Percentiles rank a stretch among this genome's conserved stretches.
Evolutionary conservation across 2,113 vertebrate species (phyloP).

Genomic region (Dolichallabes microphthalmus): DNA sequence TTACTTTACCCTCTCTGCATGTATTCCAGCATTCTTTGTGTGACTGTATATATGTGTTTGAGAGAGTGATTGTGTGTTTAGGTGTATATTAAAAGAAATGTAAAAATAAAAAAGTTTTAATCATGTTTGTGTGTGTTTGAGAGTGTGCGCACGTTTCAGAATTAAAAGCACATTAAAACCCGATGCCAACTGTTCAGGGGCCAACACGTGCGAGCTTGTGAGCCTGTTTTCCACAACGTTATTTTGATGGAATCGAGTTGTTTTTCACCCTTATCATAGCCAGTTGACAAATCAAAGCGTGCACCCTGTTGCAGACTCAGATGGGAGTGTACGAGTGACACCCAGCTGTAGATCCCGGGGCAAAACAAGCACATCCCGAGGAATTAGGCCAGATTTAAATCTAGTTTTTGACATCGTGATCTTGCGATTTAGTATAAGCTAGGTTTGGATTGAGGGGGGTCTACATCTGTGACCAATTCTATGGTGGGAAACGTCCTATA

Average conservation of each 20-base stretch:
- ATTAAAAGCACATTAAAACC: slow-evolving; percentile 49
- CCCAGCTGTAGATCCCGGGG: slow-evolving; percentile 59
- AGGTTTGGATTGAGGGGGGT: slow-evolving; percentile 10
- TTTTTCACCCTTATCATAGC: slow-evolving; percentile 46
- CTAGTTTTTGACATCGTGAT: slow-evolving; percentile 55
- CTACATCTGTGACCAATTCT: slow-evolving; percentile 22
- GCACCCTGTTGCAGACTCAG: slow-evolving; percentile 46
- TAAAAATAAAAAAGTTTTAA: not conserved
- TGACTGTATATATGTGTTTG: not conserved
- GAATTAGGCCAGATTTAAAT: slow-evolving; percentile 62
- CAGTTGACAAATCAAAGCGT: slow-evolving; percentile 59
- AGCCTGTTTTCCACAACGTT: slow-evolving; percentile 52
- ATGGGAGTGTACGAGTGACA: slow-evolving; percentile 54
- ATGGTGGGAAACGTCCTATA: slow-evolving; percentile 11
- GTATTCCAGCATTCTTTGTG: not conserved
- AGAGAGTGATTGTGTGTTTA: not conserved
- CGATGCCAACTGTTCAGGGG: slow-evolving; percentile 45
- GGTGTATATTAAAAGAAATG: too few species aligned
- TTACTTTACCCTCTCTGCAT: not conserved
- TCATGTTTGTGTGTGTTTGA: slow-evolving; percentile 10
- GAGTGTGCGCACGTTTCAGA: slow-evolving; percentile 19
- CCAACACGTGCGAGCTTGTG: slow-evolving; percentile 42
- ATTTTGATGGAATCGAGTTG: slow-evolving; percentile 66
- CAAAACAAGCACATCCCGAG: slow-evolving; percentile 59
- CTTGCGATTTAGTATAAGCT: slow-evolving; percentile 58